Evolutionary conservation across 2,888 invertebrate genomes (phyloP).

Genomic region (Thysanoteuthis rhombus): DNA sequence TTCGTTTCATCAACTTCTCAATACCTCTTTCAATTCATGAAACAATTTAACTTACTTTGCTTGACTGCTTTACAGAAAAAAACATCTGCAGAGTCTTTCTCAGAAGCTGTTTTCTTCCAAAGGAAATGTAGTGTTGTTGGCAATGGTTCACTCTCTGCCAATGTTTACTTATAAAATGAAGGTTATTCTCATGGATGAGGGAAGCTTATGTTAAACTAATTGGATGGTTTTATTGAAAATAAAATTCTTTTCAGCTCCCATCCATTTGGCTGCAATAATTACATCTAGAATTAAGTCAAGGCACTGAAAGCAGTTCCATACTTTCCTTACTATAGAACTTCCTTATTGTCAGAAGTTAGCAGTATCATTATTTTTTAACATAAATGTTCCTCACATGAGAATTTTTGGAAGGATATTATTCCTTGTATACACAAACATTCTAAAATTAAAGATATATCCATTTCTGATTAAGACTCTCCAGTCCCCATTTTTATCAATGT

Average conservation of each 20-base stretch:
- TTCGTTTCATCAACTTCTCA: too few species aligned
- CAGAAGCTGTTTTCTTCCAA: neutral
- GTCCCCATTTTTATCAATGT: too few species aligned
- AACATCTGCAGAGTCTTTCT: neutral
- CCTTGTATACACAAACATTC: neutral
- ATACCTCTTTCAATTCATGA: neutral
- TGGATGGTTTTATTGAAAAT: neutral
- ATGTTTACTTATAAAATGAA: neutral
- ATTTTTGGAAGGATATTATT: too few species aligned
- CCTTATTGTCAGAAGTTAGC: neutral
- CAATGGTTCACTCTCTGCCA: neutral
- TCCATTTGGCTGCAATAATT: neutral
- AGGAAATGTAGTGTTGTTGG: neutral
- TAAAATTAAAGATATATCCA: neutral
- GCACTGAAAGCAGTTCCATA: neutral
- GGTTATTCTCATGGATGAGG: neutral
- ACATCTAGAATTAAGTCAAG: neutral
- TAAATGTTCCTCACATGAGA: neutral
- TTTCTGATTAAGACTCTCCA: neutral
- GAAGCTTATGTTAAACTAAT: neutral
- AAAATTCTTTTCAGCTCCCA: neutral
- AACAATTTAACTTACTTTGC: neutral
- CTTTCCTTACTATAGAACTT: neutral
- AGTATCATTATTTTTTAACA: neutral
- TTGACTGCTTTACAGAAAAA: neutral